These are phyloP conservation scores for Grantiella picta DNA, from an alignment of 2,113 vertebrate species.

Conservation along the genomic window DNA sequence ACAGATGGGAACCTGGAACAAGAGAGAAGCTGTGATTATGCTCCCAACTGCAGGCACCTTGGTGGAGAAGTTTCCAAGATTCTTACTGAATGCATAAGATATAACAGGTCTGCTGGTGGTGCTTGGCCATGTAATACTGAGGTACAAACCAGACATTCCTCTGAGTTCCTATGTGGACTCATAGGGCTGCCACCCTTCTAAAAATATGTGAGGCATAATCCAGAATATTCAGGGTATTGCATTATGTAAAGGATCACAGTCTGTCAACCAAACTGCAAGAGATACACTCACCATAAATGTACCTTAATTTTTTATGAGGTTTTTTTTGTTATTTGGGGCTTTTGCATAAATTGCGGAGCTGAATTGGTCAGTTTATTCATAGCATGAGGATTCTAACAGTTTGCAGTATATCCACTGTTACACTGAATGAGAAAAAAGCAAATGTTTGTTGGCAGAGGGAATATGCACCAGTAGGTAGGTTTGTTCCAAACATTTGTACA, in stretches of 20 bases:
- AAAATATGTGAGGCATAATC: background rate
- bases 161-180: background rate
- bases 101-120: background rate
- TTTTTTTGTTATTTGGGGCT: background rate
- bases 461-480: background rate
- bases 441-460: background rate
- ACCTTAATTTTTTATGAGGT: background rate
- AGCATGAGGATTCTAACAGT: background rate
- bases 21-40: background rate
- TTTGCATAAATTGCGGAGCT: background rate
- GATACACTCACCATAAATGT: background rate
- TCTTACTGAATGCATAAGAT: background rate
- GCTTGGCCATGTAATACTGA: background rate
- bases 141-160: background rate
- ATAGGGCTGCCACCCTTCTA: background rate
- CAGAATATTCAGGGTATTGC: background rate
- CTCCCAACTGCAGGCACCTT: background rate
- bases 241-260: background rate
- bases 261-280: background rate
- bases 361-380: background rate
- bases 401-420: background rate
- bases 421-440: background rate
- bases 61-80: background rate
- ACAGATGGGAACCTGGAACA: conserved; percentile 20
- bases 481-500: background rate